Evolutionary conservation across 1,140 invertebrate genomes (phyloP), one percentile per base, ranked within the genome.

Genomic region (Steinernema feltiae): DNA sequence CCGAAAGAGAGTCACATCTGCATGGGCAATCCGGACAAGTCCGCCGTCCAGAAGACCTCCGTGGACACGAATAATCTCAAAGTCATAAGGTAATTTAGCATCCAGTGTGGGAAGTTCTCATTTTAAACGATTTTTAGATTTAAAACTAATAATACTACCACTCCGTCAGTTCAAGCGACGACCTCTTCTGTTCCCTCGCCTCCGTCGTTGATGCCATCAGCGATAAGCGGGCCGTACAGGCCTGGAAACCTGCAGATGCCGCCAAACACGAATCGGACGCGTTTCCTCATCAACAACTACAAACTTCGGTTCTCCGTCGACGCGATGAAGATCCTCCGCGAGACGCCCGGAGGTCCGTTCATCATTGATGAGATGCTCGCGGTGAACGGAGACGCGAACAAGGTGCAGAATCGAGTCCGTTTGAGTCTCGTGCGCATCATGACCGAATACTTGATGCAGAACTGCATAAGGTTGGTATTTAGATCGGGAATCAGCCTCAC

Each of bases 361-460:
- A 63, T 63, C 24, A 63, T 63, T 21, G 53, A 63, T 3, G 53
- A 63, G 24, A 63, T 63, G 53, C 2, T 63, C 15, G 24, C 15
- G 3, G 53, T 21, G 15, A 27, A 27, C 15, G 53, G 53, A 17
- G 53, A 63, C 53, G 53, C 53, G 2, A 15, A 7, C 24, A 63
- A 27, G 24, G 53, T 63, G 15, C 53, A 15, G 7, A 63, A 63
- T 27, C 53, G 53, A 15, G 53, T 63, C 24, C 53, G 53, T 63
- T 27, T 63, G 3, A 63, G 53, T 21, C 24, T 63, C 12, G 53
- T 63, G 2, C 15, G 53, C 15, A 63, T 63, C 24, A 63, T 63
- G 53, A 63, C 53, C 3, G 53, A 63, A 21, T 63, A 63, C 24
- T 27, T 63, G 12, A 63, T 63, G 53, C 53, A 63, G 53, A 63